Evolutionary conservation across 1,140 invertebrate genomes (phyloP), one percentile per base, ranked within the genome.

Genomic region (Drosophila pachea): DNA sequence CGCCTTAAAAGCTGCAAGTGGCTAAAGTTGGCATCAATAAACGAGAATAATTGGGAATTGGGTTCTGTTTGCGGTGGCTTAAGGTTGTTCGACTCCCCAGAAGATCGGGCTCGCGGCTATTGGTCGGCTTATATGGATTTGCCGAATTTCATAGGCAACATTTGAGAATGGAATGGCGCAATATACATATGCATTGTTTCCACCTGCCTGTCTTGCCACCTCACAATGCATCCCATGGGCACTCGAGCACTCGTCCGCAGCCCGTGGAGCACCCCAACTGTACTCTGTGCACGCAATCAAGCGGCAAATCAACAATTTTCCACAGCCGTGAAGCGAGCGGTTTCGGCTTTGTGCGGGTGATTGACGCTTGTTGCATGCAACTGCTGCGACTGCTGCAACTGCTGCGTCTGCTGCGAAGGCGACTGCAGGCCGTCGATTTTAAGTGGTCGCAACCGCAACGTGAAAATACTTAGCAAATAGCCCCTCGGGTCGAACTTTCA

Each of bases 301-400:
- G 81, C 81, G 82, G 82, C 82, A 86, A 86, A 86, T 81, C 81
- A 79, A 86, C 82, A 86, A 86, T 82, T 86, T 84, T 84, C 81
- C 81, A 86, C 77, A 76, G 74, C 62, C 74, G 86, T 82, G 73
- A 64, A 81, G 82, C 73, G 77, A 81, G 86, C 81, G 79, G 63
- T 66, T 70, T 72, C 22, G 77, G 66, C 68, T 79, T 79, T 86
- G 81, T 86, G 81, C 81, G 81, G 81, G 81, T 86, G 81, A 86
- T 84, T 84, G 79, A 84, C 79, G 79, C 76, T 84, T 79, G 76
- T 86, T 86, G 82, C 81, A 86, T 86, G 81, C 82, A 86, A 73
- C 77, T 58, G 65, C 22, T 22, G 22, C 22, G 22, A 22, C 22
- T 22, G 22, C 22, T 49, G 38, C 49, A 43, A 43, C 69, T 49